Base-by-base conservation (phyloP, 2,888 invertebrate genomes). In the Sipha maydis region DNA sequence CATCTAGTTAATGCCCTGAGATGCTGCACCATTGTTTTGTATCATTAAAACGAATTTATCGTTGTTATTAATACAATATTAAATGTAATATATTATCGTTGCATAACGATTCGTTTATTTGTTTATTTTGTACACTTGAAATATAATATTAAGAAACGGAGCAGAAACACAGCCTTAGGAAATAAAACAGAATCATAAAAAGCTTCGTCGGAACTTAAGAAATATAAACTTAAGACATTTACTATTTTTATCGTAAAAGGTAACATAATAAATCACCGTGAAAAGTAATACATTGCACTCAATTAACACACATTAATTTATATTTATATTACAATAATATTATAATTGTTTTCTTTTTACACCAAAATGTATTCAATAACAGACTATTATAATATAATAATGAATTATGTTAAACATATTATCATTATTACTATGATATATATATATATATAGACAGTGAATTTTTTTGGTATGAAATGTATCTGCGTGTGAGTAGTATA, bases 271-370 rank as follows among this genome's bases (percentile, higher is more conserved):
- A 88, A 88, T 88, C 86, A 80, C 86, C 75, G 73, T 75, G 61
- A 75, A 76, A 86, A 86, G 48, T 79, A 80, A 80, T 86, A 86
- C 86, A 86, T 86, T 86, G 86, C 86, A 86, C 86, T 86, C 86
- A 31, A 73, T 38, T 86, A 86, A 86, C 86, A 86, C 86, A 80
- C 80, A 79, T 48, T 75, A 31, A 38, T 75, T 84, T 48, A 28
- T 83, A 73, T 38, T 85, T 31, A 48, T 67, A 67, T 67, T 67
- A n/a, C 9, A 3, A 8, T 67, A 28, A n/a, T 67, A 67, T 67
- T 8, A 67, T 67, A 67, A 67, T 34, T 34, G 4, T 67, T n/a
- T n/a, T 67, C 1, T 67, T n/a, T 11, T n/a, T 19, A 9, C 41
- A n/a, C n/a, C 1, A 41, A 41, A 14, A 17, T n/a, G 78, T 14